Conservation (phyloP, 2,113 vertebrate genomes). For the Ardeotis arabs region DNA sequence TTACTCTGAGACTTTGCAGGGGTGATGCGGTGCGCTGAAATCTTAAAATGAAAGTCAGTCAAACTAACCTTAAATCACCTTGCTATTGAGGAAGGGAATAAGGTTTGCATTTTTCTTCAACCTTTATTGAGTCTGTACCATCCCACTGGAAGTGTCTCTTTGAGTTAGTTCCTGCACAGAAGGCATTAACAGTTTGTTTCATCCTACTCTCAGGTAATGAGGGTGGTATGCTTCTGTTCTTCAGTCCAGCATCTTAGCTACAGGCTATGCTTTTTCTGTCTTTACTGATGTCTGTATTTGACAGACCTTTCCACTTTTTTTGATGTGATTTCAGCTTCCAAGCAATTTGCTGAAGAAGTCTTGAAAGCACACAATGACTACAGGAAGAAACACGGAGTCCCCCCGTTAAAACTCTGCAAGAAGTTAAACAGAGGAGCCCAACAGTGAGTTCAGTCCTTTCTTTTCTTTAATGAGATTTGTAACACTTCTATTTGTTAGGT, state of each 20-base stretch:
- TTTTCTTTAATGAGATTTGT: constrained; percentile 8
- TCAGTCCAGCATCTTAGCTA: background rate
- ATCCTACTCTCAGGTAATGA: background rate
- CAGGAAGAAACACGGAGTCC: constrained; percentile 87
- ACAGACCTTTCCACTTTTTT: background rate
- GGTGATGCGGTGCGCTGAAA: background rate
- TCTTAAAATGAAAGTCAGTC: background rate
- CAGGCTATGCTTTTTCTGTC: background rate
- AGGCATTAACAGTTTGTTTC: background rate
- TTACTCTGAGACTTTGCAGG: background rate
- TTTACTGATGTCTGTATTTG: background rate
- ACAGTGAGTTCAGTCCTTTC: constrained; percentile 79
- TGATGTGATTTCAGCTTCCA: constrained; percentile 84
- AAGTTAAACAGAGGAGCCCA: constrained; percentile 88
- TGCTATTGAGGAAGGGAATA: background rate
- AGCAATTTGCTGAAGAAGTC: constrained; percentile 89
- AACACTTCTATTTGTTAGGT: background rate
- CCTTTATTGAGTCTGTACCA: background rate
- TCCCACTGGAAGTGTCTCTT: background rate
- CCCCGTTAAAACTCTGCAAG: constrained; percentile 87
- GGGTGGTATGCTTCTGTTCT: background rate
- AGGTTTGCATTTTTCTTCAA: background rate
- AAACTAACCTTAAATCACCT: background rate
- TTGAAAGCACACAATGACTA: constrained; percentile 91
- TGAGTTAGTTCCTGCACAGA: background rate